Conservation (phyloP, 2,888 invertebrate species). For the Apotomis betuletana region DNA sequence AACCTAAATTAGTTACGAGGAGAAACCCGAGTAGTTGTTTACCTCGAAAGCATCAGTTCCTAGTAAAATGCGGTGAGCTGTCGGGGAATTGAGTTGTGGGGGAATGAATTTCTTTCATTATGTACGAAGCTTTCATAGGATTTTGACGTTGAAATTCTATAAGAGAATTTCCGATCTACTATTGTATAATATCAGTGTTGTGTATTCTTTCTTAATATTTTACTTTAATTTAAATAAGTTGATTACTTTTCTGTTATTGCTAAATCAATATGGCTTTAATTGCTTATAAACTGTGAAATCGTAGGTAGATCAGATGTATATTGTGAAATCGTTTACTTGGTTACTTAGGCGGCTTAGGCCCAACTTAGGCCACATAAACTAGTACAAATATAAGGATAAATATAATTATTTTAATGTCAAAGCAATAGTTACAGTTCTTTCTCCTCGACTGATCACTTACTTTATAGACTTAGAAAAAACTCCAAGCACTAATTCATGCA, state of each 20-base stretch:
- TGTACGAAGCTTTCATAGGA: not conserved
- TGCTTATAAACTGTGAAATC: too few species aligned
- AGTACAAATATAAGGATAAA: too few species aligned
- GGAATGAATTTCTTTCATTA: not conserved
- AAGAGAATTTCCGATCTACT: too few species aligned
- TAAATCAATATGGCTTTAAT: too few species aligned
- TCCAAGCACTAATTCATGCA: slow-evolving; percentile 36
- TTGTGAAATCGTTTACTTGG: too few species aligned
- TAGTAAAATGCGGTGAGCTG: slow-evolving; percentile 19
- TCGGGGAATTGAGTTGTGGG: slow-evolving; percentile 1
- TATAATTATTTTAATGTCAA: not conserved
- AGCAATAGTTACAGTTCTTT: not conserved
- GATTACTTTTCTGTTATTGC: too few species aligned
- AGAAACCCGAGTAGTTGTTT: slow-evolving; percentile 34
- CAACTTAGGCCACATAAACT: too few species aligned
- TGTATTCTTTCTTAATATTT: too few species aligned
- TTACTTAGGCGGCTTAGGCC: too few species aligned
- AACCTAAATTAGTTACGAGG: slow-evolving; percentile 36
- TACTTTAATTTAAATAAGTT: too few species aligned
- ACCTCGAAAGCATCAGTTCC: slow-evolving; percentile 26
- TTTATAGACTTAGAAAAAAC: slow-evolving; percentile 18
- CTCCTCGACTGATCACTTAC: not conserved
- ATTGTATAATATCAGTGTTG: too few species aligned
- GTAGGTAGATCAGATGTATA: too few species aligned
- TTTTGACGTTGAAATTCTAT: not conserved